Conservation (phyloP, 2,797 vertebrate genomes). For the Manis pentadactyla region DNA sequence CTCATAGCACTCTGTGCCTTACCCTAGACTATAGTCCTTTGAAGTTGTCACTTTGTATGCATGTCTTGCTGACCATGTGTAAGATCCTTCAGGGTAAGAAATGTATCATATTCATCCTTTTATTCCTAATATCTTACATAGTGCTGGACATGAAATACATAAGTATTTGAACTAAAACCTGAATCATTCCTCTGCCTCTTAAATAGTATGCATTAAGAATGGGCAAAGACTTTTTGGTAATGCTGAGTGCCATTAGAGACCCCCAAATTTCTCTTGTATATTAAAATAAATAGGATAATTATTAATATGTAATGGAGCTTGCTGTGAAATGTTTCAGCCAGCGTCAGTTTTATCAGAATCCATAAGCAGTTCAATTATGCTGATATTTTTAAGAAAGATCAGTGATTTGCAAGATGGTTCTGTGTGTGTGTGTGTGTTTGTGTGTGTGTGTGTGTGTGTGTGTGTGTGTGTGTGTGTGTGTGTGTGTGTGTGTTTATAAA, state of each 20-base stretch:
- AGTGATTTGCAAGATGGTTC: background rate
- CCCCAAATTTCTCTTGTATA: background rate
- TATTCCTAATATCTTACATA: background rate
- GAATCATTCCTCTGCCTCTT: background rate
- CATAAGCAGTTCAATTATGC: background rate
- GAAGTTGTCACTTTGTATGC: background rate
- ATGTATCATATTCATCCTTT: background rate
- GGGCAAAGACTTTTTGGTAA: background rate
- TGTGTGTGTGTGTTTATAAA: background rate
- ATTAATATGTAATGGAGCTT: background rate
- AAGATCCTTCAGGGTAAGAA: background rate
- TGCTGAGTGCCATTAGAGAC: background rate
- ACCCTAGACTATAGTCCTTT: background rate
- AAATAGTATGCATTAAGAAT: background rate
- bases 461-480: background rate
- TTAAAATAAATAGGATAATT: background rate
- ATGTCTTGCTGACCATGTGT: background rate
- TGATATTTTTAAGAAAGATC: background rate
- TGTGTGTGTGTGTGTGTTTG: background rate
- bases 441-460: background rate
- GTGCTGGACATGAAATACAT: background rate
- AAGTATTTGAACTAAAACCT: conserved; percentile 13
- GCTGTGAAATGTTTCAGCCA: background rate
- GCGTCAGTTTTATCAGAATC: background rate
- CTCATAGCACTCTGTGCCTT: background rate